phyloP scores from a whole-genome alignment of 2,113 vertebrate species.

The Abramis brama region DNA sequence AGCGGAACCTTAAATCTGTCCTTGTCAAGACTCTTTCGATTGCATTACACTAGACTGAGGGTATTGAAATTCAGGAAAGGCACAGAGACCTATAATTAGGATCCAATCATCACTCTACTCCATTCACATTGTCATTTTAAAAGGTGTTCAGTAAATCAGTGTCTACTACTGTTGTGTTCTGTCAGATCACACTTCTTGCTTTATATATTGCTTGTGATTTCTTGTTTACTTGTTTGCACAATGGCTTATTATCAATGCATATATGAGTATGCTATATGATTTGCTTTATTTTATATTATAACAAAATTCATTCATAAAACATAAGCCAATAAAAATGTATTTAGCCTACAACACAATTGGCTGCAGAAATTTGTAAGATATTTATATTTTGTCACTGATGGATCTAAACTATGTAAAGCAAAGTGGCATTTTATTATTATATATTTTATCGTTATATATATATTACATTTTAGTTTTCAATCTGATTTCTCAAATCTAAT shows the following conservation, averaged over 20 bases:
- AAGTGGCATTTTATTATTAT: not conserved
- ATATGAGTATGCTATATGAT: not conserved
- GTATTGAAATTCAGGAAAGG: slow-evolving; percentile 6
- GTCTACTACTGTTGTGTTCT: not conserved
- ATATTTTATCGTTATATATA: not conserved
- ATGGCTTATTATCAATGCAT: not conserved
- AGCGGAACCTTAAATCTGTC: not conserved
- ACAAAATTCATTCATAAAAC: not conserved
- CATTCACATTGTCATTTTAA: slow-evolving; percentile 8
- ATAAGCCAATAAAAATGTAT: not conserved
- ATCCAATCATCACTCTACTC: slow-evolving; percentile 5
- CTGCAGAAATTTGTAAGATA: not conserved
- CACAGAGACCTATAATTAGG: slow-evolving; percentile 18
- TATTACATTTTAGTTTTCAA: not conserved
- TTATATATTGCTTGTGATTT: not conserved
- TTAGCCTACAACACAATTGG: not conserved
- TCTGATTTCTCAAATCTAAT: not conserved
- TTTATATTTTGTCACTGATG: not conserved
- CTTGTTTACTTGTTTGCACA: not conserved
- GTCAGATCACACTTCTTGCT: not conserved
- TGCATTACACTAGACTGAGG: slow-evolving; percentile 4
- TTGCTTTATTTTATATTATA: not conserved
- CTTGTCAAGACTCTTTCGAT: not conserved
- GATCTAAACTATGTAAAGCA: not conserved
- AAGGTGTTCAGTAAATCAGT: not conserved